These are phyloP conservation scores for Sebastes fasciatus DNA, from an alignment of 2,113 vertebrate genomes.

Conservation along the genomic window DNA sequence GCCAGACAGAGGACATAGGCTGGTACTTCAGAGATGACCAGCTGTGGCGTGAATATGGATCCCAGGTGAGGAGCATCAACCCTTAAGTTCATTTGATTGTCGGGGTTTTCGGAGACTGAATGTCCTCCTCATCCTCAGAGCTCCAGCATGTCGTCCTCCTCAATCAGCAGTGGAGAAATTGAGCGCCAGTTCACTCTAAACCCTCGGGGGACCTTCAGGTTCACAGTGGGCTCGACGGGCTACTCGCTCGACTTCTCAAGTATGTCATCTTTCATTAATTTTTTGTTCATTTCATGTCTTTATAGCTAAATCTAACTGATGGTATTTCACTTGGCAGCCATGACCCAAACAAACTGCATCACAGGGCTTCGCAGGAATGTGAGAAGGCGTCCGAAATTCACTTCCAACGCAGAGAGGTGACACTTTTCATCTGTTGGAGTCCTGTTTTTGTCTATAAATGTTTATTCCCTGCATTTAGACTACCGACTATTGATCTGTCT, in stretches of 20 bases:
- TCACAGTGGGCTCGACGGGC: slow-evolving; percentile 42
- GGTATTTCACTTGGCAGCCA: slow-evolving; percentile 54
- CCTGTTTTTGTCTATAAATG: neutral
- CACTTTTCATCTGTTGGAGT: neutral
- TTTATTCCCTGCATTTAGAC: neutral
- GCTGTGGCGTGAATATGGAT: slow-evolving; percentile 77
- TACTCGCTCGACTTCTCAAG: slow-evolving; percentile 70
- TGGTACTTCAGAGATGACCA: slow-evolving; percentile 78
- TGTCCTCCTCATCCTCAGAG: slow-evolving; percentile 46
- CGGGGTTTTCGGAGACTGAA: neutral
- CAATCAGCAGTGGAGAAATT: slow-evolving; percentile 64
- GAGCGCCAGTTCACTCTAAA: slow-evolving; percentile 59
- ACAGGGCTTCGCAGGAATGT: slow-evolving; percentile 62
- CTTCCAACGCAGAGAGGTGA: slow-evolving; percentile 26
- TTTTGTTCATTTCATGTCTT: neutral
- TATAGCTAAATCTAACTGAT: neutral
- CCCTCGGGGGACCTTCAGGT: slow-evolving; percentile 51
- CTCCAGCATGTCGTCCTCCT: slow-evolving; percentile 8
- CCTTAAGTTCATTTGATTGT: neutral
- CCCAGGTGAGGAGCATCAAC: slow-evolving; percentile 47
- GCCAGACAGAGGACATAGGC: slow-evolving; percentile 58
- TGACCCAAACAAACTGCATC: slow-evolving; percentile 73
- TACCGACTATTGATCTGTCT: too few species aligned
- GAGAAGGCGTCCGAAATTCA: slow-evolving; percentile 73
- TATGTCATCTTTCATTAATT: slow-evolving; percentile 13